Evolutionary conservation across 2,113 vertebrate species (phyloP), one percentile per base, ranked within the genome.

Genomic region (Sylvilagus bachmani): DNA sequence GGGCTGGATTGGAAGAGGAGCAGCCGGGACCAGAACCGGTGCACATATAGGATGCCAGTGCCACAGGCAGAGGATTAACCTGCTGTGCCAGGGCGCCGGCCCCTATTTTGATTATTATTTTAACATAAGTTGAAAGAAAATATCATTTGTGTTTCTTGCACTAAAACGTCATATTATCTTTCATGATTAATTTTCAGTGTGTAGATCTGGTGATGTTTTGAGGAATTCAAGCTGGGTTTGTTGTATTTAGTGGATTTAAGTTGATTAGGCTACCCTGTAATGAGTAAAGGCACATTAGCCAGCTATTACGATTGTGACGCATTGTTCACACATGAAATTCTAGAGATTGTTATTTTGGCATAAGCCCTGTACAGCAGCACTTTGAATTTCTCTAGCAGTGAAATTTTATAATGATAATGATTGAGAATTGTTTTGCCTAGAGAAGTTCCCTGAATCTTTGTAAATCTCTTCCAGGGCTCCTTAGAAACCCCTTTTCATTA

Each of bases 301-400:
- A 70, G 27, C 31, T 31, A 17, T 89, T 6, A 1, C 36, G 70
- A 49, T 7, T 73, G 51, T 66, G 69, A 29, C 61, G 49, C 9
- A 17, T 10, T 66, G 0, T 75, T 64, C 81, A 36, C 53, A 31
- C 24, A 80, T 83, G 69, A 0, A 82, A 12, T 67, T 93, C 8
- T 90, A 24, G 31, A 77, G n/a, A 62, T 11, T 31, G 12, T 44
- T 62, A 44, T 53, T 75, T 66, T 66, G 27, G 16, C 61, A 10
- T 16, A 62, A 51, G 21, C 9, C 10, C 58, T 87, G 5, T 84
- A 61, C 22, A 78, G 29, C 69, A 58, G n/a, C 2, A 53, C 22
- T 87, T 85, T 93, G 88, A 85, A 38, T 93, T 94, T 95, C 55
- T 96, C 12, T 44, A 85, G 51, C 5, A 49, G 89, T 92, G 31